Evolutionary conservation across 2,888 invertebrate species (phyloP), one percentile per base, ranked within the genome.

Genomic region (Uropetala carovei): DNA sequence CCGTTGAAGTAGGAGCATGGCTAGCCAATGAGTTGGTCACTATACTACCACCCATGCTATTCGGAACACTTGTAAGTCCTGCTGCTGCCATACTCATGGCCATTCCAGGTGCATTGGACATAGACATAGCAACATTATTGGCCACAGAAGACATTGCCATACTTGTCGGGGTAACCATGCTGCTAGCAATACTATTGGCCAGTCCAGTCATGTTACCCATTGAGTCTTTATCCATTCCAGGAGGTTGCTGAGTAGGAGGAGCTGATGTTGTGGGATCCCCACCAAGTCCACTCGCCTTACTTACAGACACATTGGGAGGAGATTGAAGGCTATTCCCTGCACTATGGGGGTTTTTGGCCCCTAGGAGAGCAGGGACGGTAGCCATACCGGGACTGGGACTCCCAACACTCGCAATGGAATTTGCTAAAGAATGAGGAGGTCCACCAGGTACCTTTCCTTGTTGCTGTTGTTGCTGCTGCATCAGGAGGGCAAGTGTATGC

Each of bases 261-360:
- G 93, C 93, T 86, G 94, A 93, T 92, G 93, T 93, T 59, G 93
- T 93, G 58, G 93, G 93, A 58, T 93, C 94, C 64, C 93, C 92
- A 89, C 89, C 89, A 89, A 64, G 89, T 43, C 89, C 89, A 64
- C 89, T 56, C 43, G 64, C 89, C 93, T 95, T 95, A 93, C 97
- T 97, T 93, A 97, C 97, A 93, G 97, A 97, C 94, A 98, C 97
- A 94, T 98, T 98, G 89, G 98, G 98, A 92, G 98, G 98, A 92
- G 98, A 98, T 95, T 98, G 98, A 94, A 98, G 95, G 94, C 97
- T 98, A 68, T 85, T 85, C 18, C 92, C 92, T 27, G 92, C 85
- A n/a, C 92, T 85, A 92, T 92, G 84, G n/a, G 85, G 85, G 56
- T 64, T 84, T 83, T 82, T 84, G n/a, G 92, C 92, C 43, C 83